Percentiles rank a stretch among this genome's conserved stretches.
Conservation (phyloP, 2,113 vertebrate species). For the Pyxicephalus adspersus region DNA sequence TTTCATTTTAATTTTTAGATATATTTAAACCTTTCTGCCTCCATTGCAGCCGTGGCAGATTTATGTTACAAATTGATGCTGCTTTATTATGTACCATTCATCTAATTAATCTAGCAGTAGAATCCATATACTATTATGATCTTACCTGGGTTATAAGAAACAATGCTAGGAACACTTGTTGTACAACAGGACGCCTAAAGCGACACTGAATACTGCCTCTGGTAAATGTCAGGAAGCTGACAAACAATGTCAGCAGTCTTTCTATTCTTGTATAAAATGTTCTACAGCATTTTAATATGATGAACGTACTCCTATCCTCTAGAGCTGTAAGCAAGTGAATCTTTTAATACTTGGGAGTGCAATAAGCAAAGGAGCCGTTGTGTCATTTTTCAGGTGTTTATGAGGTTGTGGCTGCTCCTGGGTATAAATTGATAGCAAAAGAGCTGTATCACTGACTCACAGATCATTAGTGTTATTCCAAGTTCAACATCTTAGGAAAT, state of each 20-base stretch:
- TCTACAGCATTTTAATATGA: slow-evolving; percentile 6
- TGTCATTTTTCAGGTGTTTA: slow-evolving; percentile 32
- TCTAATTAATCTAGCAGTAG: no score
- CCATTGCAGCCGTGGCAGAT: no score
- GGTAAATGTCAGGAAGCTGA: slow-evolving; percentile 32
- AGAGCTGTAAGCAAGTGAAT: background rate
- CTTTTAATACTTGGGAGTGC: slow-evolving; percentile 8
- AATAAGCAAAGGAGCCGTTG: background rate
- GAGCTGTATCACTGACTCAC: background rate
- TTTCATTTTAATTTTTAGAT: no score
- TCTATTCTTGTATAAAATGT: background rate
- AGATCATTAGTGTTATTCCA: no score
- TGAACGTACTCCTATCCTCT: slow-evolving; percentile 2
- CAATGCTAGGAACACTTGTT: background rate
- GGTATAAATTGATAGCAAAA: background rate
- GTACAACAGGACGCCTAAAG: background rate
- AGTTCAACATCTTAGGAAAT: no score
- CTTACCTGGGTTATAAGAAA: no score
- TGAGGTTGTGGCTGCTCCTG: background rate
- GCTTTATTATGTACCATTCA: no score
- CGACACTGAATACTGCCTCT: background rate
- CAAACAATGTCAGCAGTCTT: background rate
- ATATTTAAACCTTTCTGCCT: no score
- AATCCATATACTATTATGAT: no score
- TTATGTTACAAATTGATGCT: no score